Conservation (phyloP, 1,140 invertebrate genomes). For the Drosophila trapezifrons region DNA sequence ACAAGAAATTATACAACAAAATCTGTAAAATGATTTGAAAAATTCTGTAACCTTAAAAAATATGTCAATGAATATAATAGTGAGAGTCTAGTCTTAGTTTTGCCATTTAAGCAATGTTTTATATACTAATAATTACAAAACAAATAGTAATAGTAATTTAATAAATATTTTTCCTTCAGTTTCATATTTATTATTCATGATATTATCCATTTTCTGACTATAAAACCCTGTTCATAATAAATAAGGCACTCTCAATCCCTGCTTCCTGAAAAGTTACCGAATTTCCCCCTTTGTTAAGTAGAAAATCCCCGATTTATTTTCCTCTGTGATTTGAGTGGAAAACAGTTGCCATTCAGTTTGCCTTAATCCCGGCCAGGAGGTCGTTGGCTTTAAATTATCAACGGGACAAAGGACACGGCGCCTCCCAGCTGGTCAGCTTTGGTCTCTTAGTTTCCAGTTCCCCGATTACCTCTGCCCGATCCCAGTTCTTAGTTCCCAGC, state of each 20-base stretch:
- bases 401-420: constrained; percentile 47
- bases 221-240: not conserved
- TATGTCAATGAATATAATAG: no score
- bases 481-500: not conserved
- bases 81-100: no score
- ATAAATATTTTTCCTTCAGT: no score
- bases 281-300: not conserved
- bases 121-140: no score
- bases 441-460: not conserved
- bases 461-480: no score
- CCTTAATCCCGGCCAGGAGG: constrained; percentile 57
- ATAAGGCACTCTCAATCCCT: not conserved
- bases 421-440: constrained; percentile 42
- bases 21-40: no score
- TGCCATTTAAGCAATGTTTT: no score
- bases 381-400: constrained; percentile 65
- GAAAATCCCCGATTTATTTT: constrained; percentile 37
- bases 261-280: not conserved
- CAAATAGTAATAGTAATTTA: no score
- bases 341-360: constrained; percentile 38
- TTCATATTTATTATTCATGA: no score
- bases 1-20: no score
- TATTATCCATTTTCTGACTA: no score
- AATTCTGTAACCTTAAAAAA: no score
- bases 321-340: constrained; percentile 32